Evolutionary conservation across 92 coral and sea anemone genomes (phyloP).

Genomic region (Desmophyllum pertusum): DNA sequence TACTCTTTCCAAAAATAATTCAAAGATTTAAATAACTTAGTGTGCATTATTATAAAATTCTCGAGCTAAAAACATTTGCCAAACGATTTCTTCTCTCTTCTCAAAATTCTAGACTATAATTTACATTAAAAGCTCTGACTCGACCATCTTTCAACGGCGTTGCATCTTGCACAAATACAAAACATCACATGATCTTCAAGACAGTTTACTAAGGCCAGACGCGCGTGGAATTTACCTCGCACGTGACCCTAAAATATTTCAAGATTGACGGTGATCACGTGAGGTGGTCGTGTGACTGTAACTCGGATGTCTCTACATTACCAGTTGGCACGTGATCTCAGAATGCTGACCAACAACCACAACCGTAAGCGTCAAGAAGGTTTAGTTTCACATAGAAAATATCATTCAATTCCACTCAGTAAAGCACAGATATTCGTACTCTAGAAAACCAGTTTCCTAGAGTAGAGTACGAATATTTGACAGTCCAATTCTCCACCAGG

Average conservation of each 20-base stretch:
- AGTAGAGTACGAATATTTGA: too few species aligned
- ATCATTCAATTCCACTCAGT: too few species aligned
- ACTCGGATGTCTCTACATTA: background rate
- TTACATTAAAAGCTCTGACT: background rate
- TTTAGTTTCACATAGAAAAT: too few species aligned
- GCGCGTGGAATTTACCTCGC: background rate
- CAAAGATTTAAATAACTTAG: conserved; percentile 5
- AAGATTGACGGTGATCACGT: too few species aligned
- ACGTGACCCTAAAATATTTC: background rate
- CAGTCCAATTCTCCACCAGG: too few species aligned
- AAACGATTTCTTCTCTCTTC: background rate
- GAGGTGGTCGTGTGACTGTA: background rate
- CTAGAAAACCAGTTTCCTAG: too few species aligned
- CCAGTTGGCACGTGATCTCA: background rate
- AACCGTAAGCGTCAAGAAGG: background rate
- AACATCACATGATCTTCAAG: background rate
- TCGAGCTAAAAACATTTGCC: background rate
- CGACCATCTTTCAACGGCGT: background rate
- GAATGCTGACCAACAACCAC: background rate
- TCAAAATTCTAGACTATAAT: background rate
- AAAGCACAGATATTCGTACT: too few species aligned
- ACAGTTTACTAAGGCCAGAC: background rate
- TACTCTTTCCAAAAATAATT: background rate
- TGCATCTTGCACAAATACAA: background rate
- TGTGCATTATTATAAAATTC: background rate